Base-by-base conservation (phyloP, 2,888 invertebrate genomes). In the Stratiomys singularior region DNA sequence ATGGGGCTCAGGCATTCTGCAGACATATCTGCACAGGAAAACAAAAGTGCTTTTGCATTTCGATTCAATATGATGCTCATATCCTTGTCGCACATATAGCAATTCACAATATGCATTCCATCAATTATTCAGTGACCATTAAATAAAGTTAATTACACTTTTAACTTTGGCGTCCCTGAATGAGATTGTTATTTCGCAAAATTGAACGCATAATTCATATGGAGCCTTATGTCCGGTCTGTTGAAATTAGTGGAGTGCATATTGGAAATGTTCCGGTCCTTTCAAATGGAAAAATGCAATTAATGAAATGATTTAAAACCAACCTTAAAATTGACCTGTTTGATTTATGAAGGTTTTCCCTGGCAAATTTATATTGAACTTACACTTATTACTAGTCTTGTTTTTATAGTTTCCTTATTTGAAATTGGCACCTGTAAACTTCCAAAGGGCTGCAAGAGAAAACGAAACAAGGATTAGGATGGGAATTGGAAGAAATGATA, bases 141-240 rank as follows among this genome's bases (percentile, higher is more conserved):
- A 74, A 74, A 74, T 74, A 74, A 74, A 74, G 74, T 74, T 74
- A 74, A 74, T 74, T 74, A 74, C 74, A 74, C 74, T 74, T 74
- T 74, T 74, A 74, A 74, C 74, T 74, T 74, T 74, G 58, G 58
- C 37, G 27, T 44, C 37, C 52, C 25, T 21, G 37, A 60, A 74
- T 74, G 58, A 58, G 60, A 74, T 74, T 74, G 74, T 74, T 74
- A 58, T 60, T 74, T 74, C n/a, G 58, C 18, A 52, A 58, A 74
- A 74, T 74, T 58, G 74, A 58, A 37, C 74, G 60, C 58, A 74
- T 74, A 74, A 69, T 69, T 69, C 69, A 69, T 69, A 47, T 25
- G 47, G n/a, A 64, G 30, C 67, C 44, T 37, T 47, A 69, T 18
- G 69, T 46, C 25, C 28, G 69, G 46, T 7, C 47, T 46, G 9